Evolutionary conservation across 2,888 invertebrate genomes (phyloP), one percentile per base, ranked within the genome.

Genomic region (Pimpla rufipes): DNA sequence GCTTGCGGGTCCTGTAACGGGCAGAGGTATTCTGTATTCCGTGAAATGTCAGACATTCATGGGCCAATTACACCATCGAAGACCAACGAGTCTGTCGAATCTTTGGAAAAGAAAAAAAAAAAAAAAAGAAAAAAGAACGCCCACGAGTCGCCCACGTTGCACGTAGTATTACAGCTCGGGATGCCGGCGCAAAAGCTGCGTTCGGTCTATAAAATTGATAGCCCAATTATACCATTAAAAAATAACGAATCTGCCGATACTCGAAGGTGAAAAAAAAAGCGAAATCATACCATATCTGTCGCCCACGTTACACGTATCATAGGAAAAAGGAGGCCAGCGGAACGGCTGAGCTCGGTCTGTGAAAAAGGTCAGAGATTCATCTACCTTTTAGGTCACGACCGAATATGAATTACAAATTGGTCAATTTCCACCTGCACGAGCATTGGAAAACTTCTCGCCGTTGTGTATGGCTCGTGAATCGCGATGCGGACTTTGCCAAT

Each of bases 381-480:
- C 88, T 88, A 87, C 86, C 86, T 90, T 90, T 91, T 90, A 90
- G 92, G 91, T 91, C 91, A 91, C 90, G 91, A 90, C 87, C 88
- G 87, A 88, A 91, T 92, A 92, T 93, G 92, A 92, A 93, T 91
- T 92, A 92, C 91, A 92, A 93, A 93, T 92, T 86, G 88, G 73
- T 87, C 90, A 89, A 89, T 91, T 90, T 90, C 88, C 88, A 81
- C 84, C 8, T 79, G 78, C 81, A 82, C 83, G 82, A 81, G 83
- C 79, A 81, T 84, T 85, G 21, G 59, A 47, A 81, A 85, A 85
- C 57, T 81, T 79, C 64, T 83, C 57, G 67, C 73, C 80, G 47
- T 29, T 29, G 29, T 29, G 59, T 79, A 64, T 76, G 37, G 62
- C 18, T 66, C 21, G 66, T 45, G 42, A 42, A 23, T 29, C 21